phyloP scores from a whole-genome alignment of 2,888 invertebrate species.

The Cerastis rubricosa region DNA sequence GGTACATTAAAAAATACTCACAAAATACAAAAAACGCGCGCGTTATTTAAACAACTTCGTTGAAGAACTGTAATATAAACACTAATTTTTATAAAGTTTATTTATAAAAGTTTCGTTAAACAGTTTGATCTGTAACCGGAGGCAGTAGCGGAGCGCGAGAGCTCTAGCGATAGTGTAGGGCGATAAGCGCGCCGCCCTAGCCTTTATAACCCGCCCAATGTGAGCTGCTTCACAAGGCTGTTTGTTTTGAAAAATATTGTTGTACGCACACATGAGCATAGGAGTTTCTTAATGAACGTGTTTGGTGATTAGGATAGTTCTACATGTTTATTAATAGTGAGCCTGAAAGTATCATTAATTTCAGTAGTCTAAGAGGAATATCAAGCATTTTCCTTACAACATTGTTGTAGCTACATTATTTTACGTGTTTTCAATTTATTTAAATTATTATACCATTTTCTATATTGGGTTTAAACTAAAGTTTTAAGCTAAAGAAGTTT shows the following conservation, averaged over 20 bases:
- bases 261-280: conserved; percentile 24
- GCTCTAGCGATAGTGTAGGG: conserved; percentile 78
- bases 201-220: conserved; percentile 81
- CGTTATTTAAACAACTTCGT: conserved; percentile 29
- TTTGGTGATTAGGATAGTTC: conserved; percentile 12
- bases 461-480: not conserved
- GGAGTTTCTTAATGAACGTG: conserved; percentile 37
- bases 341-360: not conserved
- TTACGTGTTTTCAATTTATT: not conserved
- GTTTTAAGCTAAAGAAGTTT: not conserved
- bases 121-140: conserved; percentile 51
- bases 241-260: conserved; percentile 52
- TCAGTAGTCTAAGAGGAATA: not conserved
- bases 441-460: not conserved
- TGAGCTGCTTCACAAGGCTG: conserved; percentile 56
- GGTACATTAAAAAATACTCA: conserved; percentile 42
- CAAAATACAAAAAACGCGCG: conserved; percentile 39
- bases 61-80: conserved; percentile 33
- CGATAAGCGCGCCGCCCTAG: conserved; percentile 74
- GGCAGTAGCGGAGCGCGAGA: conserved; percentile 73
- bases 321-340: not conserved
- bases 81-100: conserved; percentile 44
- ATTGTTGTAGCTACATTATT: not conserved
- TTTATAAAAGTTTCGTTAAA: conserved; percentile 18
- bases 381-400: not conserved